Evolutionary conservation across 2,797 vertebrate genomes (phyloP).

Genomic region (Cynodonichthys magdalenae): DNA sequence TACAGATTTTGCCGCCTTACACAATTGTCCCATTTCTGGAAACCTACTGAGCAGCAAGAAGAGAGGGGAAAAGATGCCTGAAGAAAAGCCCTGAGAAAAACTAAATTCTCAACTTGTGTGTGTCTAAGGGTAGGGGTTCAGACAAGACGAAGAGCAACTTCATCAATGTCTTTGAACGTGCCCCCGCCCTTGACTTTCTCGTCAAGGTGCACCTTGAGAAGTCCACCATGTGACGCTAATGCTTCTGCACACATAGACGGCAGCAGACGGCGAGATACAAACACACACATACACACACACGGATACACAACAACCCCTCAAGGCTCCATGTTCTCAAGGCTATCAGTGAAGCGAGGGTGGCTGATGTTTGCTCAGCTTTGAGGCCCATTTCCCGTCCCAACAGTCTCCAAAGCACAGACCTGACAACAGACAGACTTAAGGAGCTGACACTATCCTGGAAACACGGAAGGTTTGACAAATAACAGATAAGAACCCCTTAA

Average conservation of each 20-base stretch:
- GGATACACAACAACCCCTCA: slow-evolving; percentile 55
- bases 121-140: slow-evolving; percentile 9
- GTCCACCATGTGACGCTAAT: slow-evolving; percentile 63
- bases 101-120: background rate
- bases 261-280: slow-evolving; percentile 23
- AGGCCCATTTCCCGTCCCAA: slow-evolving; percentile 73
- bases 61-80: background rate
- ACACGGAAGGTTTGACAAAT: background rate
- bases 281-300: slow-evolving; percentile 41
- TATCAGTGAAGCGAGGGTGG: slow-evolving; percentile 87
- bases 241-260: slow-evolving; percentile 37
- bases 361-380: slow-evolving; percentile 91
- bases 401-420: slow-evolving; percentile 10
- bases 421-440: slow-evolving; percentile 5
- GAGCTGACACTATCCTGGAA: background rate
- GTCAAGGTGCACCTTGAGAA: slow-evolving; percentile 73
- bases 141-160: slow-evolving; percentile 43
- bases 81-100: slow-evolving; percentile 23
- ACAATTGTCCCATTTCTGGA: slow-evolving; percentile 13
- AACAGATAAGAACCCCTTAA: background rate
- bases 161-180: slow-evolving; percentile 69
- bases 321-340: slow-evolving; percentile 75
- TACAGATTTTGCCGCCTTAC: background rate
- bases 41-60: background rate
- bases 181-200: slow-evolving; percentile 68